Evolutionary conservation across 2,113 vertebrate species (phyloP).

Genomic region (Atrichornis clamosus): DNA sequence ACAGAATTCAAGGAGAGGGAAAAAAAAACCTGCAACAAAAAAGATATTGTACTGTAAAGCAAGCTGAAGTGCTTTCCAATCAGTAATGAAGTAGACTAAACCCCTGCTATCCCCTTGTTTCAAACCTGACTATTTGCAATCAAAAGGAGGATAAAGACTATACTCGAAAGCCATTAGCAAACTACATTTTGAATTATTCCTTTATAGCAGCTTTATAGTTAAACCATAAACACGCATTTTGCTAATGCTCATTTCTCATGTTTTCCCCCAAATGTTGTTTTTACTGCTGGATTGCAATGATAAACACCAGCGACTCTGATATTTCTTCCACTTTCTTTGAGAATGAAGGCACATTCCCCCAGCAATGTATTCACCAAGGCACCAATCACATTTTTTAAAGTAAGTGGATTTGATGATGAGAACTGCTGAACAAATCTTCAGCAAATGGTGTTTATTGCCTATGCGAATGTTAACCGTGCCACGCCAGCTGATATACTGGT

Average conservation of each 20-base stretch:
- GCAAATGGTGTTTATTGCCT: conserved; percentile 56
- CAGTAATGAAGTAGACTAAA: background rate
- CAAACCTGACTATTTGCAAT: background rate
- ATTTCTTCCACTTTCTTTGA: conserved; percentile 33
- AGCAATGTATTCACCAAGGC: background rate
- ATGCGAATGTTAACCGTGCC: background rate
- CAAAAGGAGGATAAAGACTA: background rate
- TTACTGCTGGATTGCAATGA: conserved; percentile 20
- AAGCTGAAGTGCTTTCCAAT: background rate
- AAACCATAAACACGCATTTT: conserved; percentile 41
- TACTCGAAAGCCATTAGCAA: conserved; percentile 34
- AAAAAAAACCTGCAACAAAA: background rate
- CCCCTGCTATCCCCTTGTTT: background rate
- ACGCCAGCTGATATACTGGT: background rate
- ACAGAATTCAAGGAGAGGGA: background rate
- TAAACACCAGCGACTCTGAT: background rate
- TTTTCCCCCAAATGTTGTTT: conserved; percentile 29
- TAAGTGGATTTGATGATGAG: conserved; percentile 55
- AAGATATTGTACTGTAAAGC: background rate
- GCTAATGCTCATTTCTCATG: conserved; percentile 23
- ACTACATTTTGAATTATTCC: conserved; percentile 10
- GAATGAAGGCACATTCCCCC: background rate
- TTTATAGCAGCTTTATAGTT: conserved; percentile 26
- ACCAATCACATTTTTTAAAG: conserved; percentile 45
- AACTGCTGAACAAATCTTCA: conserved; percentile 39